Evolutionary conservation across 2,797 vertebrate genomes (phyloP), one percentile per base, ranked within the genome.

Genomic region (Myotis daubentonii): DNA sequence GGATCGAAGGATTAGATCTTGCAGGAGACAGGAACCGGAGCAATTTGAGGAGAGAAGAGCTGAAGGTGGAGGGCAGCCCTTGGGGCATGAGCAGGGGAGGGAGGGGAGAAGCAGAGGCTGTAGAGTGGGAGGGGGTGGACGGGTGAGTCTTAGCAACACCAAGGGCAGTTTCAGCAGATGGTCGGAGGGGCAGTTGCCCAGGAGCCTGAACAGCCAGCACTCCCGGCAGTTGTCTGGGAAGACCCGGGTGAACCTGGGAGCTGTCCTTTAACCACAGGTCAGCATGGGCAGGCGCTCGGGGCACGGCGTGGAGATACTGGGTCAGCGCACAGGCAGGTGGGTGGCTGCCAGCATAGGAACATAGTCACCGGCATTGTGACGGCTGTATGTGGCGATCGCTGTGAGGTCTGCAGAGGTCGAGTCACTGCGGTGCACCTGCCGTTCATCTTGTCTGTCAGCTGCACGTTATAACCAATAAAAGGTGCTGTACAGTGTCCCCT

Each of bases 371-470:
- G 11, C 13, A 1, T 13, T 5, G 10, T 13, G 47, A 22, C 12
- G n/a, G 8, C 25, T 17, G 41, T 2, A 30, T 5, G 2, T 0
- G 17, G 28, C 4, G 7, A 22, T 16, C 28, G 3, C 41, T 44
- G 30, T 33, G 25, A 16, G 80, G 60, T 12, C 1, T 8, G 8
- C 38, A 15, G 53, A 6, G 17, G 38, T 11, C 6, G 0, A 3
- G 12, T 65, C 25, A 4, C 25, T 7, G 38, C 12, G 55, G 19
- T 16, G 6, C 6, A 2, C 38, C 11, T 23, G 57, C 16, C 16
- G 5, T 8, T 5, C 16, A 7, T 44, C 5, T 28, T 41, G 78
- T 20, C 78, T 44, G 33, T 60, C 53, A 12, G 0, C 16, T 19
- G 33, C 4, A 7, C 78, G 30, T 11, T 28, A 1, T 60, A 19